A percentile compares a stretch with the other conserved stretches of the same genome.
phyloP scores from a whole-genome alignment of 2,888 invertebrate species.

The Netelia virgata region DNA sequence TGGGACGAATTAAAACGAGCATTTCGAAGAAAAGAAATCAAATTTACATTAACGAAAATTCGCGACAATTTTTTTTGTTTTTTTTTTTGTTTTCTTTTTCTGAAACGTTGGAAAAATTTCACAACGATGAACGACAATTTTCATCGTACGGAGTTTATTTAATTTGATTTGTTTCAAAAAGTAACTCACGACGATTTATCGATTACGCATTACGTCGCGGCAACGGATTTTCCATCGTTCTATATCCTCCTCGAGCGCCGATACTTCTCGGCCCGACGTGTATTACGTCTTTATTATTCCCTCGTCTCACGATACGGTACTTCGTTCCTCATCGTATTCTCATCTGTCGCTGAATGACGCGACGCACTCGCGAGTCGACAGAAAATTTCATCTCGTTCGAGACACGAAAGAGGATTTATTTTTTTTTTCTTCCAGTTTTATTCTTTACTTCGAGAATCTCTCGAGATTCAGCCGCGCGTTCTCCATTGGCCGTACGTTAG shows the following conservation, averaged over 20 bases:
- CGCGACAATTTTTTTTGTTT: too few species aligned
- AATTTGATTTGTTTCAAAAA: neutral
- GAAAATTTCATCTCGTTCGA: constrained; percentile 43
- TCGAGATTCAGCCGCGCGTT: constrained; percentile 32
- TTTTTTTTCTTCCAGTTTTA: neutral
- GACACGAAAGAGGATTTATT: constrained; percentile 24
- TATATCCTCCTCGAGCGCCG: neutral
- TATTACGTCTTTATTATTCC: constrained; percentile 48
- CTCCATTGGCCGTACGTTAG: constrained; percentile 12
- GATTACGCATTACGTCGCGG: neutral
- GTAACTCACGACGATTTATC: neutral
- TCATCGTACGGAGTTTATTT: neutral
- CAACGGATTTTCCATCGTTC: constrained; percentile 4
- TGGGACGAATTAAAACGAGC: neutral
- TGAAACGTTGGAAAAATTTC: neutral
- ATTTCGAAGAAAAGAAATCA: neutral
- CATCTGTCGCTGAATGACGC: constrained; percentile 47
- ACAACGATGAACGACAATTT: neutral
- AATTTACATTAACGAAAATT: neutral
- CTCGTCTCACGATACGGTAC: constrained; percentile 37
- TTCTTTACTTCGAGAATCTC: neutral
- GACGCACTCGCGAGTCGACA: constrained; percentile 50
- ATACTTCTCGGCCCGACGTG: constrained; percentile 8
- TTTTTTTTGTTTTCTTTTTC: neutral
- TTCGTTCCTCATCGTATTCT: constrained; percentile 43